Conservation (phyloP, 2,797 vertebrate genomes). For the Remorina albescens region DNA sequence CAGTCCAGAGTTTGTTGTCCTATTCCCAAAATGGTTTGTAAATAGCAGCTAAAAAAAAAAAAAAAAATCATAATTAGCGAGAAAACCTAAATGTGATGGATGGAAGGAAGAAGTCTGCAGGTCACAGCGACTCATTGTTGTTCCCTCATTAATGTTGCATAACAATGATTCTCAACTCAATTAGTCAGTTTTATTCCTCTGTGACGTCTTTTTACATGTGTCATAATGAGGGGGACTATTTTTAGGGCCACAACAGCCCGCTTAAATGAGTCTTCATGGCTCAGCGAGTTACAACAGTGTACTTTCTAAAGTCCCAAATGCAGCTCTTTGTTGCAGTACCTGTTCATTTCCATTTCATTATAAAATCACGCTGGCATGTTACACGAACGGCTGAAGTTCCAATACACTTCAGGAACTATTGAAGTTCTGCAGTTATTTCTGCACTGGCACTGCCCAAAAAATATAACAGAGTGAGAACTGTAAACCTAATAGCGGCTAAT, state of each 20-base stretch:
- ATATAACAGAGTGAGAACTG: too few species aligned
- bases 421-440: background rate
- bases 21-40: background rate
- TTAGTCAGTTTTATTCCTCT: conserved; percentile 48
- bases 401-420: too few species aligned
- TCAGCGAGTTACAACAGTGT: conserved; percentile 33
- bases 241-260: conserved; percentile 51
- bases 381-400: conserved; percentile 3
- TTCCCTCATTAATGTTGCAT: conserved; percentile 37
- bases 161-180: conserved; percentile 40
- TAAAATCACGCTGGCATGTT: conserved; percentile 14
- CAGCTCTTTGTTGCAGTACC: conserved; percentile 30
- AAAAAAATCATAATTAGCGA: background rate
- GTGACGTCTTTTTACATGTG: conserved; percentile 38
- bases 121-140: conserved; percentile 15
- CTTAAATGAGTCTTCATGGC: conserved; percentile 55
- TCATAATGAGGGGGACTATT: conserved; percentile 54
- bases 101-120: conserved; percentile 9
- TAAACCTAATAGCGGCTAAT: too few species aligned
- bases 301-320: conserved; percentile 43
- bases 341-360: conserved; percentile 44
- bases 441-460: too few species aligned
- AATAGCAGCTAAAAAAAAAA: background rate
- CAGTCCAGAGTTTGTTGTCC: too few species aligned
- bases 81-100: background rate